Conservation (phyloP, 1,140 invertebrate species). For the Heterodera schachtii region DNA sequence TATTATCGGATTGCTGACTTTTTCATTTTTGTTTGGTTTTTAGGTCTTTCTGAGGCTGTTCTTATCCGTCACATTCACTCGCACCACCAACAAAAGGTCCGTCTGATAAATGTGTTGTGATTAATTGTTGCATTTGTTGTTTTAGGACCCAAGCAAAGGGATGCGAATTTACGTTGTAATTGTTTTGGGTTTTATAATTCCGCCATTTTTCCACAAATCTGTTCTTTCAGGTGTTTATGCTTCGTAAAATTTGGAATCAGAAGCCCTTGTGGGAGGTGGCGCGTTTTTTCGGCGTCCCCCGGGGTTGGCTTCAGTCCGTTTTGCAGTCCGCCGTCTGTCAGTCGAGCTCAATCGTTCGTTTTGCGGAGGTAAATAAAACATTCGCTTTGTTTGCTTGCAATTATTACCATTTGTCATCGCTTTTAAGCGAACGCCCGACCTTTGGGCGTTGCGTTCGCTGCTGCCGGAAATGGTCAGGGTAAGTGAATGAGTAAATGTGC, state of each 20-base stretch:
- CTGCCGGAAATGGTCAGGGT: constrained; percentile 41
- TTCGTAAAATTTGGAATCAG: constrained; percentile 38
- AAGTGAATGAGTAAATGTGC: neutral
- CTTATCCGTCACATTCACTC: constrained; percentile 9
- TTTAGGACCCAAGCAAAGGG: constrained; percentile 30
- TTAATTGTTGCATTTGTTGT: neutral
- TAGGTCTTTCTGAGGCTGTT: constrained; percentile 10
- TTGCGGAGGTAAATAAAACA: constrained; percentile 35
- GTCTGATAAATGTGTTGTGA: neutral
- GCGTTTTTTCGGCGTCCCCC: constrained; percentile 38
- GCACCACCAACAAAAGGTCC: constrained; percentile 16
- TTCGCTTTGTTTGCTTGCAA: neutral
- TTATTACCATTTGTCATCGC: too few relatives aligned
- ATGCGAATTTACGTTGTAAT: constrained; percentile 33
- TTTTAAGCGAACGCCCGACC: constrained; percentile 41
- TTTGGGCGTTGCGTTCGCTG: constrained; percentile 37
- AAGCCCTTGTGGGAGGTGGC: constrained; percentile 39
- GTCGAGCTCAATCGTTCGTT: constrained; percentile 40
- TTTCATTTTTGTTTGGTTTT: constrained; percentile 13
- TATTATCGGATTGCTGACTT: neutral
- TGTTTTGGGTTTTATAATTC: too few relatives aligned
- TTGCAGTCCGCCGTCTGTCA: constrained; percentile 33
- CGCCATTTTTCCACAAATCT: neutral
- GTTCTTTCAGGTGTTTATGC: constrained; percentile 35
- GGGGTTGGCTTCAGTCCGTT: constrained; percentile 42